Evolutionary conservation across 2,888 invertebrate genomes (phyloP).

Genomic region (Drosophila mimica): DNA sequence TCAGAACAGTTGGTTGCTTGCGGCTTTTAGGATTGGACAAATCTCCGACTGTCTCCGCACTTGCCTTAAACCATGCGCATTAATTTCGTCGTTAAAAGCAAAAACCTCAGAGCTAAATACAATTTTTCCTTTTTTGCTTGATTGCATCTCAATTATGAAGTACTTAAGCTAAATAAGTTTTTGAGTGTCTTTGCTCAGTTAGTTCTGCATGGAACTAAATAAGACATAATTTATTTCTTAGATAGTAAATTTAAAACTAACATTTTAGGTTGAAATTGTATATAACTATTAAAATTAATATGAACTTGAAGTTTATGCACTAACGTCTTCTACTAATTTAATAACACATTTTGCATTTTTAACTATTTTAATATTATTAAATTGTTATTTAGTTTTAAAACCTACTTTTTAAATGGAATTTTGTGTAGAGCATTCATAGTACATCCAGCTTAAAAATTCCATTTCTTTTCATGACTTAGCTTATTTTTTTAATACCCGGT

Average conservation of each 20-base stretch:
- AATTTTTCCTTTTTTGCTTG: background rate
- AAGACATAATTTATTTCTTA: background rate
- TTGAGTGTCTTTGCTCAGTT: background rate
- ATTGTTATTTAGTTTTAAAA: too few species aligned
- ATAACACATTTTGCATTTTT: background rate
- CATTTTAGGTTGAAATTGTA: background rate
- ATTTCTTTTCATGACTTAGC: background rate
- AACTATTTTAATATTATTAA: background rate
- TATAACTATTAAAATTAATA: background rate
- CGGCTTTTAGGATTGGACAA: conserved; percentile 16
- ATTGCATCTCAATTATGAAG: background rate
- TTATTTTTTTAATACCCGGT: background rate
- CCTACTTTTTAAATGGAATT: background rate
- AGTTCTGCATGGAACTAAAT: background rate
- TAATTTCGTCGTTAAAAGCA: conserved; percentile 30
- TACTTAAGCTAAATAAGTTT: background rate
- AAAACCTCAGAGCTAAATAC: conserved; percentile 3
- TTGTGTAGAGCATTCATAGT: conserved; percentile 3
- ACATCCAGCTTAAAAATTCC: background rate
- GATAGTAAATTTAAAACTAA: background rate
- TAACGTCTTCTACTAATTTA: background rate
- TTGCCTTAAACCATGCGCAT: conserved; percentile 25
- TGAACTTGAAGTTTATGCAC: background rate
- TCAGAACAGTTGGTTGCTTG: conserved; percentile 23
- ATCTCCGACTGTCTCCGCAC: conserved; percentile 28